Conservation (phyloP, 2,113 vertebrate species). For the Coturnix japonica region DNA sequence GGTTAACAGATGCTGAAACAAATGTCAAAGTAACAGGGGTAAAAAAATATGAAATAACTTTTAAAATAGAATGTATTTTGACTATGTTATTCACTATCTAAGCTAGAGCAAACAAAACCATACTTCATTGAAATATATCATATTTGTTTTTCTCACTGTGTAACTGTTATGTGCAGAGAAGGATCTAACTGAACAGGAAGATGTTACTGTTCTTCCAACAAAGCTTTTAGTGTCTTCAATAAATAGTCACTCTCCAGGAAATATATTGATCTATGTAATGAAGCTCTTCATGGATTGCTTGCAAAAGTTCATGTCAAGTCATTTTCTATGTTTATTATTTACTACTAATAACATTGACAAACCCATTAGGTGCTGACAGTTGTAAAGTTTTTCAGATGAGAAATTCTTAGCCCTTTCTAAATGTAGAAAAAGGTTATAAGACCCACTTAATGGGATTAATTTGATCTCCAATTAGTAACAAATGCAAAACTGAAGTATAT, state of each 20-base stretch:
- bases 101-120: not conserved
- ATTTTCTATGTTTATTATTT: slow-evolving; percentile 73
- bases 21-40: not conserved
- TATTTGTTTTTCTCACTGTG: not conserved
- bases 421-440: slow-evolving; percentile 30
- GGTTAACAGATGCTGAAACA: not conserved
- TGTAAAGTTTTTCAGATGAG: slow-evolving; percentile 33
- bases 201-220: not conserved
- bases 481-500: slow-evolving; percentile 59
- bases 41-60: not conserved
- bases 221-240: not conserved
- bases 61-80: not conserved
- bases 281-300: slow-evolving; percentile 15
- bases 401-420: slow-evolving; percentile 34
- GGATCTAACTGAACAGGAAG: not conserved
- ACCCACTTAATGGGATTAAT: slow-evolving; percentile 51
- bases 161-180: not conserved
- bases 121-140: not conserved
- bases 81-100: not conserved
- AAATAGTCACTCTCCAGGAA: slow-evolving; percentile 38
- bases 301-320: slow-evolving; percentile 54
- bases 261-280: slow-evolving; percentile 50
- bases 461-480: slow-evolving; percentile 67
- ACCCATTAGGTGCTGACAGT: slow-evolving; percentile 48
- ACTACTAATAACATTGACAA: slow-evolving; percentile 49